Base-by-base conservation (phyloP, 2,113 vertebrate genomes). In the Seriola aureovittata region DNA sequence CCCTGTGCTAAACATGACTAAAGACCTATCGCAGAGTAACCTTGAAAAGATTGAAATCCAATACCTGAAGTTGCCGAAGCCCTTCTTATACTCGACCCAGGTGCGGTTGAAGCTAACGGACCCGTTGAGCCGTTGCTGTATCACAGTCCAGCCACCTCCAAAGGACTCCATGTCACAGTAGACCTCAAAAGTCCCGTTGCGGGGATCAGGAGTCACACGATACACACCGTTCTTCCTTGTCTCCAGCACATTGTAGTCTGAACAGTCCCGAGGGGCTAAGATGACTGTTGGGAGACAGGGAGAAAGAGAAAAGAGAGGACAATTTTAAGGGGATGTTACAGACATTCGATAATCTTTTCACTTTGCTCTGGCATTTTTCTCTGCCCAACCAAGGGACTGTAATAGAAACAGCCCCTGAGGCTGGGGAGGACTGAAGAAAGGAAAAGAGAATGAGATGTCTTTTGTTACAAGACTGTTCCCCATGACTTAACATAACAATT, bases 151-250 rank as follows among this genome's bases (percentile, higher is more conserved):
- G 32, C 98, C 98, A 0, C 98, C 97, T 36, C 96, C 97, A 0
- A 90, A 95, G 3, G 96, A 96, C 91, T 97, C 96, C 98, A 99
- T 99, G 80, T 99, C 97, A 71, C 98, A 99, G 85, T 92, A 97
- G 8, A 97, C 98, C 38, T 96, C 94, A 63, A 99, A 98, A 78
- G 96, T 97, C 1, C 92, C 88, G 0, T 97, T 96, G 86, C 87
- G 95, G 55, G 94, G 90, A 50, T 97, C 96, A 1, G 97, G 97
- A 3, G 91, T 96, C 19, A 99, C 92, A 21, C 80, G 93, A 90
- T 99, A 99, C 88, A 96, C 92, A 5, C 96, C 96, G 0, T 94
- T 97, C 82, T 75, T 96, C 65, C 87, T 96, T 55, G 80, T 91
- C 38, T 95, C 95, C 84, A 96, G 73, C 50, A 77, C 46, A 17